Evolutionary conservation across 2,797 vertebrate species (phyloP).

Genomic region (Myotis myotis): DNA sequence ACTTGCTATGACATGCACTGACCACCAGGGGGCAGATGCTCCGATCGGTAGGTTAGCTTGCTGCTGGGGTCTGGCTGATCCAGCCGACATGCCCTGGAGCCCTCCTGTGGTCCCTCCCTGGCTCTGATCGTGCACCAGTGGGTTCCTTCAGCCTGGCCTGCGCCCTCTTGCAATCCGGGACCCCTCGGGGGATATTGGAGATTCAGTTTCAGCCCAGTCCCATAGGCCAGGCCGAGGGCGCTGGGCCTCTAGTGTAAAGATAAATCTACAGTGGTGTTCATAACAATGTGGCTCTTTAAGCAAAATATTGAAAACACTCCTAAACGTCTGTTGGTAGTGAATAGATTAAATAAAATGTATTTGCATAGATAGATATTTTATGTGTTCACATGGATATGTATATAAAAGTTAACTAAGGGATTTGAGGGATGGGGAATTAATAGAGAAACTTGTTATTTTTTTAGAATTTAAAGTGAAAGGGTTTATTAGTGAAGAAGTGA

Average conservation of each 20-base stretch:
- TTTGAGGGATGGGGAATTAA: neutral
- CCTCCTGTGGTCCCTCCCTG: no score
- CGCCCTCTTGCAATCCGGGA: no score
- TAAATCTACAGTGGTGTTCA: neutral
- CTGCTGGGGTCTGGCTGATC: no score
- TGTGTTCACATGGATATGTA: neutral
- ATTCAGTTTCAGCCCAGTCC: no score
- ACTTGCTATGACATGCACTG: no score
- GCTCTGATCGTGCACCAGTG: no score
- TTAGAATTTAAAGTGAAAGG: neutral
- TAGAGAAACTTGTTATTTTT: neutral
- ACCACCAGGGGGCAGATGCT: no score
- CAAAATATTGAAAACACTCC: neutral
- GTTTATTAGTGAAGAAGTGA: neutral
- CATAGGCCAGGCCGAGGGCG: no score
- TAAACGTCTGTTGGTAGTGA: neutral
- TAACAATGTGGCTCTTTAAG: neutral
- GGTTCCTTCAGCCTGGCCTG: no score
- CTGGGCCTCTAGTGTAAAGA: neutral
- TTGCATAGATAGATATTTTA: neutral
- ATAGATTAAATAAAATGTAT: neutral
- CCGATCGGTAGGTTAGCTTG: no score
- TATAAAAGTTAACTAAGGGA: neutral
- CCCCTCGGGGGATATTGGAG: no score
- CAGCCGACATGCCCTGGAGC: no score